Evolutionary conservation across 2,113 vertebrate genomes (phyloP).

Genomic region (Sigmodon hispidus): DNA sequence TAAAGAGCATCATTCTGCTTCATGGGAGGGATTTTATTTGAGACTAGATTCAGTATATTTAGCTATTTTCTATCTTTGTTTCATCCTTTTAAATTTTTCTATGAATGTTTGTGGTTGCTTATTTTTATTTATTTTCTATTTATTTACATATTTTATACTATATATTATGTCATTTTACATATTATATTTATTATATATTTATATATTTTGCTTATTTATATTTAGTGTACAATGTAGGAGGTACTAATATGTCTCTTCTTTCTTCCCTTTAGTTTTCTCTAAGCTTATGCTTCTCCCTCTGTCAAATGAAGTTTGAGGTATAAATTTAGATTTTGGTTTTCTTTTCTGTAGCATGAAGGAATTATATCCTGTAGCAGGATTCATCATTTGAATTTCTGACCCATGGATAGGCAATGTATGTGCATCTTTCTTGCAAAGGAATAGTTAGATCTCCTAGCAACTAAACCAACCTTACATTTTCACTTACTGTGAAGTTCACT

Average conservation of each 20-base stretch:
- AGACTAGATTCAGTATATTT: not conserved
- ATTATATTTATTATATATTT: too few relatives aligned
- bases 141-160: too few relatives aligned
- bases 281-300: not conserved
- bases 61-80: not conserved
- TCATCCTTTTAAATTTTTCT: not conserved
- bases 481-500: not conserved
- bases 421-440: not conserved
- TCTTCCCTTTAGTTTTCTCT: not conserved
- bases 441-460: not conserved
- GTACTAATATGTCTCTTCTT: not conserved
- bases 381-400: not conserved
- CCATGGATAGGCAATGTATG: not conserved
- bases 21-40: not conserved
- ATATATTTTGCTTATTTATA: too few relatives aligned
- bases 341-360: constrained; percentile 22
- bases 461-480: not conserved
- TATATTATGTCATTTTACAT: too few relatives aligned
- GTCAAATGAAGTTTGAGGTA: not conserved
- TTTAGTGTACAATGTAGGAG: not conserved
- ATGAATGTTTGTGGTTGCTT: not conserved
- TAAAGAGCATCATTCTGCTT: not conserved
- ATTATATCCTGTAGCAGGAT: not conserved
- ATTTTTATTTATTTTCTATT: too few relatives aligned
- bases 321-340: not conserved